Conservation (phyloP, 2,797 vertebrate species). For the Muscicapa striata region DNA sequence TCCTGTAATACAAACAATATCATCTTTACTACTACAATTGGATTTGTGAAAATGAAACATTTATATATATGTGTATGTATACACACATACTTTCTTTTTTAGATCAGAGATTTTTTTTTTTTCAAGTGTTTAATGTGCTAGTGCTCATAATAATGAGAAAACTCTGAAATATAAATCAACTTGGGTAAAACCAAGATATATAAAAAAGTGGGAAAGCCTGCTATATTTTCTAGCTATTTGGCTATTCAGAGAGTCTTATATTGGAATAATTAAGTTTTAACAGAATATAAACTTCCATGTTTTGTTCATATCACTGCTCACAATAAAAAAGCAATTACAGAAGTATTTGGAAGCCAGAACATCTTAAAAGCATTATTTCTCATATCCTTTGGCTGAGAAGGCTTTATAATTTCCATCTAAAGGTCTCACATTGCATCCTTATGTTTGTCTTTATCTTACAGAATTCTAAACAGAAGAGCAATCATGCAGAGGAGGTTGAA, state of each 20-base stretch:
- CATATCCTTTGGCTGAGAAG: not conserved
- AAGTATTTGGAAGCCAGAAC: not conserved
- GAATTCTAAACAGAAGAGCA: not conserved
- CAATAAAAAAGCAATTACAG: not conserved
- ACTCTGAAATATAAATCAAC: not conserved
- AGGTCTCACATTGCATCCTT: not conserved
- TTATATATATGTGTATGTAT: not conserved
- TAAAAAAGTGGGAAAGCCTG: not conserved
- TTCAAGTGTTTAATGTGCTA: not conserved
- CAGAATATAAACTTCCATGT: not conserved
- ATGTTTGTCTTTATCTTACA: not conserved
- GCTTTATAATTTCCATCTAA: not conserved
- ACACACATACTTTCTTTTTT: not conserved
- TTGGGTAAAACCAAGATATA: not conserved
- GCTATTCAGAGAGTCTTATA: not conserved
- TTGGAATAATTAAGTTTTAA: not conserved
- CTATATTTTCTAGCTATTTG: not conserved
- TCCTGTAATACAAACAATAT: not conserved
- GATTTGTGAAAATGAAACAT: not conserved
- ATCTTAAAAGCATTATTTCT: not conserved
- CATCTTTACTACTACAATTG: not conserved
- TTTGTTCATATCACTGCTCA: not conserved
- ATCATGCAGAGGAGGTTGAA: not conserved
- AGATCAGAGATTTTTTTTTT: not conserved
- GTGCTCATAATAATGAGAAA: not conserved